phyloP scores from a whole-genome alignment of 1,140 invertebrate genomes.

The Akabosia matsudoensis region DNA sequence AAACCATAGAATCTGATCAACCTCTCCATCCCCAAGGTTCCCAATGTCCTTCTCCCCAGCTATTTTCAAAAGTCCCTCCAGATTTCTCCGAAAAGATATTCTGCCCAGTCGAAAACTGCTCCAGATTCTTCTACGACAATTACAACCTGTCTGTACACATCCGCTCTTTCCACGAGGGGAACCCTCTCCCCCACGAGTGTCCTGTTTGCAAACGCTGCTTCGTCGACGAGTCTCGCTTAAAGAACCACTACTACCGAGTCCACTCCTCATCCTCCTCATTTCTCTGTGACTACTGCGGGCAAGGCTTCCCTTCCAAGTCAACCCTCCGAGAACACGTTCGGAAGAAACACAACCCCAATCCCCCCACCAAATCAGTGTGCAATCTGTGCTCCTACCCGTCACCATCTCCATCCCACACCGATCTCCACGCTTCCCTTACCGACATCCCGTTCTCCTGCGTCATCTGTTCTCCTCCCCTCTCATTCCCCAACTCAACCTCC shows the following conservation, averaged over 20 bases:
- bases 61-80: neutral
- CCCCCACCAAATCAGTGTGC: neutral
- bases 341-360: neutral
- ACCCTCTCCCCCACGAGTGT: neutral
- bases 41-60: too few species aligned
- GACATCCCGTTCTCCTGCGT: slow-evolving; percentile 14
- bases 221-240: neutral
- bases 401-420: neutral
- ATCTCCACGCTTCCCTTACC: neutral
- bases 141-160: neutral
- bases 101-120: neutral
- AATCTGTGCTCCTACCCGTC: neutral
- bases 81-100: neutral
- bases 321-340: neutral
- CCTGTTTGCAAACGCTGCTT: neutral
- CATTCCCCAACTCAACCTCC: slow-evolving; percentile 7
- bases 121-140: neutral
- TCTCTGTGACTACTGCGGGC: neutral
- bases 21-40: neutral
- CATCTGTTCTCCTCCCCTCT: neutral
- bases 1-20: neutral
- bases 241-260: neutral
- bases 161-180: neutral
- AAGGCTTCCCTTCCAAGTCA: neutral
- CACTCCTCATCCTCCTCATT: neutral